These are phyloP conservation scores for Podotricha telesiphe DNA, from an alignment of 2,888 invertebrate species.

Conservation along the genomic window DNA sequence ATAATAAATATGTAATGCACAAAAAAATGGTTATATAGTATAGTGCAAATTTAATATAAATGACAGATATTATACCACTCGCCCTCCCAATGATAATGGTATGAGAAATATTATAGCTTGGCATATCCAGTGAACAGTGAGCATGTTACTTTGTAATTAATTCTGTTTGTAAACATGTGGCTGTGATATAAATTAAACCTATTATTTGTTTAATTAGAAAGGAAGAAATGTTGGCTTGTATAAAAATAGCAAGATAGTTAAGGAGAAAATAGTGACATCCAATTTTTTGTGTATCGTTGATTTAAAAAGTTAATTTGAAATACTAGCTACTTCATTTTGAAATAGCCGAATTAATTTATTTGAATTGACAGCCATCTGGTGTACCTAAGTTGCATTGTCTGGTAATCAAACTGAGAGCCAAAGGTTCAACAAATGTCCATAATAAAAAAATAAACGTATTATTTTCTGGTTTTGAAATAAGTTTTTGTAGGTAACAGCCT, in stretches of 20 bases:
- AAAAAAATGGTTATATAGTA: too few relatives aligned
- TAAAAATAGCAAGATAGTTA: conserved; percentile 30
- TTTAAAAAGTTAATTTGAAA: conserved; percentile 4
- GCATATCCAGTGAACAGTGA: conserved; percentile 19
- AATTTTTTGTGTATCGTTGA: conserved; percentile 7
- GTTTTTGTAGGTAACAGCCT: too few relatives aligned
- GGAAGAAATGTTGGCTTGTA: conserved; percentile 23
- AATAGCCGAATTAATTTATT: not conserved
- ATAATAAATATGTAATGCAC: too few relatives aligned
- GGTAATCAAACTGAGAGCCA: not conserved
- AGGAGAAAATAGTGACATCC: conserved; percentile 12
- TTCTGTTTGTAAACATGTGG: conserved; percentile 53
- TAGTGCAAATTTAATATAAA: not conserved
- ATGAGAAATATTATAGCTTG: not conserved
- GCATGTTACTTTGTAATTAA: conserved; percentile 49
- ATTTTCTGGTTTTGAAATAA: too few relatives aligned
- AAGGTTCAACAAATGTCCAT: not conserved
- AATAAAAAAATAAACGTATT: too few relatives aligned
- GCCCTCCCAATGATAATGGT: not conserved
- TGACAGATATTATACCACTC: not conserved
- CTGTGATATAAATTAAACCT: conserved; percentile 48
- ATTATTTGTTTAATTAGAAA: conserved; percentile 45
- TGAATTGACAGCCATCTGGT: conserved; percentile 6
- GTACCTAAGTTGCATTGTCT: not conserved
- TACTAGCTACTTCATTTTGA: not conserved